A percentile compares a stretch with the other conserved stretches of the same genome.
Conservation (phyloP, 2,888 invertebrate genomes). For the Drosophila paranaensis region DNA sequence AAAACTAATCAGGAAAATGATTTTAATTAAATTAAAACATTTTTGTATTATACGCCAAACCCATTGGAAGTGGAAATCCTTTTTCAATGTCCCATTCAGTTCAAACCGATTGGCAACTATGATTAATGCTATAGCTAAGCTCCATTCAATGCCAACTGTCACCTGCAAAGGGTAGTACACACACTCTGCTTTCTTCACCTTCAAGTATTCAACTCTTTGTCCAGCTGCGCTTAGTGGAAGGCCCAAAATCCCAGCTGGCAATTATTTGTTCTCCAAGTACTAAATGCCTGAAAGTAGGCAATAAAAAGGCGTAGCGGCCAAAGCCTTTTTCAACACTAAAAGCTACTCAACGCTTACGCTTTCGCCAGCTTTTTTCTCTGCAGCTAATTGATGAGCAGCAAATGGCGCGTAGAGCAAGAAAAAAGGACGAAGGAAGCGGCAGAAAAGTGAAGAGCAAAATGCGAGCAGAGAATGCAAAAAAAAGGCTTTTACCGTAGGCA, state of each 20-base stretch:
- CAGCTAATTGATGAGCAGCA: slow-evolving; percentile 73
- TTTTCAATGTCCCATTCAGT: neutral
- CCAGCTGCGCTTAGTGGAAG: slow-evolving; percentile 29
- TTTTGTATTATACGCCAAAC: neutral
- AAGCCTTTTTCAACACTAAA: slow-evolving; percentile 71
- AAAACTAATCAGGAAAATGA: neutral
- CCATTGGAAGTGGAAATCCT: too few species aligned
- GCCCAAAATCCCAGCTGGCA: slow-evolving; percentile 38
- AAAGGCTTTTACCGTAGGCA: slow-evolving; percentile 24
- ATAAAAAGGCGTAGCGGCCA: slow-evolving; percentile 46
- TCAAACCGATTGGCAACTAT: neutral
- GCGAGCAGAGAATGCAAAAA: slow-evolving; percentile 2
- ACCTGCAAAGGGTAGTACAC: slow-evolving; percentile 22
- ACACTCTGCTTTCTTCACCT: neutral
- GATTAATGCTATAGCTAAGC: slow-evolving; percentile 12
- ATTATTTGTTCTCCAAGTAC: slow-evolving; percentile 50
- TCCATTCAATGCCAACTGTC: slow-evolving; percentile 35
- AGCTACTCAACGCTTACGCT: slow-evolving; percentile 64
- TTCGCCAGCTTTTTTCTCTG: slow-evolving; percentile 11
- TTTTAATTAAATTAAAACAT: neutral
- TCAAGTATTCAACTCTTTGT: neutral
- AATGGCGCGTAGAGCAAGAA: slow-evolving; percentile 43
- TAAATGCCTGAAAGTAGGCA: slow-evolving; percentile 57
- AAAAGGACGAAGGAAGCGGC: neutral
- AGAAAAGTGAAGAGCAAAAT: slow-evolving; percentile 9